Conservation (phyloP, 2,888 invertebrate species). For the Oscheius sp. region DNA sequence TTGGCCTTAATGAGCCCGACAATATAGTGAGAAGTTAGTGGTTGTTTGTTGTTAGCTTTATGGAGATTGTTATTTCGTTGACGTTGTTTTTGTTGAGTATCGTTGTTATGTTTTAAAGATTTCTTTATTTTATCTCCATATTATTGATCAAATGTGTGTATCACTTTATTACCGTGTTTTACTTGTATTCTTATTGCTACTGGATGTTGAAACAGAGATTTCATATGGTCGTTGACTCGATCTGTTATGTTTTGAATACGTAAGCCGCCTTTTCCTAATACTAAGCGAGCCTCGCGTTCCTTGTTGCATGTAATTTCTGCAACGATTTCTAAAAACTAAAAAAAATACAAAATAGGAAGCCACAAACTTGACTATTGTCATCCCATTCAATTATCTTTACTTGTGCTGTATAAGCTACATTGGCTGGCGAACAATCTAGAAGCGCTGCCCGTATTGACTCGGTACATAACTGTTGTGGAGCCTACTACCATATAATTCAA, state of each 20-base stretch:
- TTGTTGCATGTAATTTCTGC: conserved; percentile 61
- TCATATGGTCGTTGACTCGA: conserved; percentile 55
- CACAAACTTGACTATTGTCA: conserved; percentile 53
- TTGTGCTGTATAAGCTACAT: conserved; percentile 78
- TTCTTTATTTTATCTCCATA: not conserved
- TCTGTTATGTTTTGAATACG: conserved; percentile 46
- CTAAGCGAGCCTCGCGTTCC: conserved; percentile 51
- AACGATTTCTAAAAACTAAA: conserved; percentile 51
- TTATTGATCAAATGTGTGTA: not conserved
- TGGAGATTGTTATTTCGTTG: no score
- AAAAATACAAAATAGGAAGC: no score
- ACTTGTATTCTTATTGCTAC: conserved; percentile 50
- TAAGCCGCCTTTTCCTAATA: conserved; percentile 44
- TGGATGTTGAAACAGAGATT: conserved; percentile 55
- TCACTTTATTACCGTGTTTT: conserved; percentile 37
- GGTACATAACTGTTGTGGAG: conserved; percentile 67
- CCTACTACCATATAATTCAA: conserved; percentile 30
- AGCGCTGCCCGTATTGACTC: conserved; percentile 84
- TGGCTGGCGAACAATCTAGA: conserved; percentile 83
- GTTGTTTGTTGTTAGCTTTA: no score
- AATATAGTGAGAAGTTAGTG: no score
- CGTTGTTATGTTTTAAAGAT: no score
- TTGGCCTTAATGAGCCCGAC: conserved; percentile 47
- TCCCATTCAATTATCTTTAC: conserved; percentile 67
- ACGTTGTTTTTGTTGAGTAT: no score